phyloP scores from a whole-genome alignment of 2,888 invertebrate genomes.

The Drosophila percnosoma region DNA sequence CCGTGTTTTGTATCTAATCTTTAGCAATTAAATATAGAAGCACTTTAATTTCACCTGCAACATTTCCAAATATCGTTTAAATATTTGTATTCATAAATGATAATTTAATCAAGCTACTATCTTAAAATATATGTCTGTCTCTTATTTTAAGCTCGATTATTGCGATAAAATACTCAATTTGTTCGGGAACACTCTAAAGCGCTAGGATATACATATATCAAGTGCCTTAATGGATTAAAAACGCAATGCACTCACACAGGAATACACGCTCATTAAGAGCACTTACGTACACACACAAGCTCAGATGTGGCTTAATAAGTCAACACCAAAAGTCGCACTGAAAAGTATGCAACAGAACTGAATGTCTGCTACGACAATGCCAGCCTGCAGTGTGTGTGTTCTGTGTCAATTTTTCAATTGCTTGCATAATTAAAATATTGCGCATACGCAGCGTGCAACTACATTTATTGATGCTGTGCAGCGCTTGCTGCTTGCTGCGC shows the following conservation, averaged over 20 bases:
- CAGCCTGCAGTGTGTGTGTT: slow-evolving; percentile 7
- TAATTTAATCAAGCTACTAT: neutral
- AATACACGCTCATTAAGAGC: slow-evolving; percentile 17
- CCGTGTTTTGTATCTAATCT: neutral
- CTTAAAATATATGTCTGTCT: neutral
- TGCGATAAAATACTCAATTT: neutral
- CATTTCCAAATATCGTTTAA: neutral
- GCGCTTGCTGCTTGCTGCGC: slow-evolving; percentile 14
- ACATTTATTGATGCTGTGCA: slow-evolving; percentile 59
- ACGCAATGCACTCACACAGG: slow-evolving; percentile 21
- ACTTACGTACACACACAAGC: slow-evolving; percentile 11
- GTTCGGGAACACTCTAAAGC: slow-evolving; percentile 13
- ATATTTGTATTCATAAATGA: neutral
- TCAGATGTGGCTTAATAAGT: slow-evolving; percentile 41
- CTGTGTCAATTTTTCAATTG: slow-evolving; percentile 58
- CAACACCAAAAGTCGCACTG: slow-evolving; percentile 30
- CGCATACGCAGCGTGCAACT: slow-evolving; percentile 62
- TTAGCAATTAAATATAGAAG: neutral
- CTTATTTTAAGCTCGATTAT: neutral
- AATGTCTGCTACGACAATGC: slow-evolving; percentile 27
- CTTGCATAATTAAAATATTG: slow-evolving; percentile 69
- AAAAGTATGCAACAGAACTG: slow-evolving; percentile 46
- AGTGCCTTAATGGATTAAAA: slow-evolving; percentile 59
- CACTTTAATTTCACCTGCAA: neutral
- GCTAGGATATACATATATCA: slow-evolving; percentile 27